A percentile compares a stretch with the other conserved stretches of the same genome.
phyloP scores from a whole-genome alignment of 2,888 invertebrate genomes.

The Polyommatus iphigenia region DNA sequence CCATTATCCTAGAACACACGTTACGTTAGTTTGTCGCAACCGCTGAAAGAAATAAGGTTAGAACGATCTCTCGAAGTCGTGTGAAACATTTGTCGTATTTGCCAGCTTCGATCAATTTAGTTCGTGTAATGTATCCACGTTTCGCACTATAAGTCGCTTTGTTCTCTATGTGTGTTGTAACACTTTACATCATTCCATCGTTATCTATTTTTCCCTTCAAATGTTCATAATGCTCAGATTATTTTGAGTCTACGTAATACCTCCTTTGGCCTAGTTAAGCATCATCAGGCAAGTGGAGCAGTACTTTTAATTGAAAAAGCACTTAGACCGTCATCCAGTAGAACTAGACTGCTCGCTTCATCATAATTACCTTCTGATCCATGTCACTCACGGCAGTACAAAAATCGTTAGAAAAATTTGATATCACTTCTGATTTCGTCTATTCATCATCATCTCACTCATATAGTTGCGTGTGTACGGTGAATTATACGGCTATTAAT shows the following conservation, averaged over 20 bases:
- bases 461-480: no score
- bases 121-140: constrained; percentile 32
- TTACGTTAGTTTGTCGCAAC: constrained; percentile 12
- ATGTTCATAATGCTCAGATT: constrained; percentile 24
- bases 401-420: background rate
- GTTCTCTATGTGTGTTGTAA: constrained; percentile 30
- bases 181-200: constrained; percentile 31
- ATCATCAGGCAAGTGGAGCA: constrained; percentile 14
- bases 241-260: constrained; percentile 22
- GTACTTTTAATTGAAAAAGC: constrained; percentile 6
- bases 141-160: constrained; percentile 32
- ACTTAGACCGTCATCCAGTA: background rate
- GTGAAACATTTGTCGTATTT: constrained; percentile 28
- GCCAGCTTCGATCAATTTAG: constrained; percentile 28
- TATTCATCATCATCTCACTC: background rate
- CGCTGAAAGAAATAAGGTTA: constrained; percentile 13
- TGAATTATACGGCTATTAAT: no score
- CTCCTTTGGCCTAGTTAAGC: constrained; percentile 22
- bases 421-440: background rate
- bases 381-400: background rate
- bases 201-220: constrained; percentile 30
- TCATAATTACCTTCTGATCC: background rate
- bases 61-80: constrained; percentile 11
- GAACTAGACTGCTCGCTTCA: background rate
- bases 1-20: background rate